phyloP scores from a whole-genome alignment of 1,140 invertebrate species.

The Drosophila azteca region DNA sequence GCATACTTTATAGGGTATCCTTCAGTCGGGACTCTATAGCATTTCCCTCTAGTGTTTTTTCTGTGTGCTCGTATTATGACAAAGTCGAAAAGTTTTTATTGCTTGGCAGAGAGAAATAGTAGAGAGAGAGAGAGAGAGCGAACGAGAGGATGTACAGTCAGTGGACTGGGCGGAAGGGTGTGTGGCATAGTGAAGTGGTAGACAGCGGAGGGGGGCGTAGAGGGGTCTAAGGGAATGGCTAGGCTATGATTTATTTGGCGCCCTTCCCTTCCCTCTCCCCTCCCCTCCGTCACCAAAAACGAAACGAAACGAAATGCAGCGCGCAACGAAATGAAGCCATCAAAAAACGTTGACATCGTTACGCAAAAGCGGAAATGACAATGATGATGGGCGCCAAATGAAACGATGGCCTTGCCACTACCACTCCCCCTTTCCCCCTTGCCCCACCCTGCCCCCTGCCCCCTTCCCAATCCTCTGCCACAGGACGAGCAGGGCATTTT shows the following conservation, averaged over 20 bases:
- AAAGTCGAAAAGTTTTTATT: constrained; percentile 80
- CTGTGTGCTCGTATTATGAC: constrained; percentile 63
- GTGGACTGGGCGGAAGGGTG: no score
- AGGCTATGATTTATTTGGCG: constrained; percentile 74
- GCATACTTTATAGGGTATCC: no score
- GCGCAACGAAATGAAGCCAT: constrained; percentile 74
- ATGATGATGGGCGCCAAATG: constrained; percentile 64
- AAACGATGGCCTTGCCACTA: constrained; percentile 31
- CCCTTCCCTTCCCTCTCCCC: neutral
- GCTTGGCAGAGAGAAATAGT: constrained; percentile 7
- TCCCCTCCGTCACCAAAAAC: constrained; percentile 25
- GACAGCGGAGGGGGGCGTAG: no score
- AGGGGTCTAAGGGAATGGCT: constrained; percentile 6
- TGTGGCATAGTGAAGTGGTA: no score
- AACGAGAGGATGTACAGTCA: neutral
- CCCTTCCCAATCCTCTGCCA: no score
- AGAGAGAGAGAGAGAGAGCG: neutral
- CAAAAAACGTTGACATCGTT: constrained; percentile 79
- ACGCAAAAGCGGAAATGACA: constrained; percentile 80
- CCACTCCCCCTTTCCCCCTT: no score
- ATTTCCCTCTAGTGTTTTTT: no score
- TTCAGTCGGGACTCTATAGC: no score
- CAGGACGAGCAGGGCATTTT: no score
- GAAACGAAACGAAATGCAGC: constrained; percentile 48
- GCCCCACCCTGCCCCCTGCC: neutral